Evolutionary conservation across 2,888 invertebrate genomes (phyloP), one percentile per base, ranked within the genome.

Genomic region (Eupithecia abbreviata): DNA sequence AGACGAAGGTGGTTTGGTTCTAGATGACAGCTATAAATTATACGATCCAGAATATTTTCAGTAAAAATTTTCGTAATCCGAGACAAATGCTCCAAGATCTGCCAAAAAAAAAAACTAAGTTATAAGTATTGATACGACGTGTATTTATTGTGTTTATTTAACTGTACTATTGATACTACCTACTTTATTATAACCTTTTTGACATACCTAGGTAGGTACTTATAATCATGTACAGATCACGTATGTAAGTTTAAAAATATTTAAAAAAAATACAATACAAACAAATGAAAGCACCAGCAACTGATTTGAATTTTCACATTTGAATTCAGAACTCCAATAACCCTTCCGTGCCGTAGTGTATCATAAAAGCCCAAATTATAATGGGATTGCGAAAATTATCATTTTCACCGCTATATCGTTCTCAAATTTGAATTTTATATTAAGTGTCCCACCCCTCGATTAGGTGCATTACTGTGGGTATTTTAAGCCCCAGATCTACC

Each of bases 351-450:
- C 76, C 78, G 74, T 74, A 76, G 78, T 78, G 78, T 78, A 81
- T 75, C 76, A 78, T 73, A 79, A 78, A 75, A 72, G 76, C 75
- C 75, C 67, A 75, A 72, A 77, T 79, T 78, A 79, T 73, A 80
- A 80, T 71, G 75, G 79, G 80, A 77, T 78, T 77, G 80, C 77
- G 79, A 73, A 79, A 80, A 84, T 81, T 85, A 85, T 85, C 81
- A 84, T 85, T 82, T 79, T 80, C 82, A 79, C 78, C 77, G 73
- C 81, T 72, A 70, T 78, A 81, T 80, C 82, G 79, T 79, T 77
- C 79, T 79, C 75, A 78, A 85, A 89, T 89, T 88, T 88, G 85
- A 89, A 89, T 89, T 86, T 86, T 84, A 87, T 85, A 89, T 86
- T 79, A 85, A 79, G 79, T 80, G 77, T 84, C 82, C 82, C 77